Conservation (phyloP, 1,140 invertebrate genomes). For the Cotesia vestalis region DNA sequence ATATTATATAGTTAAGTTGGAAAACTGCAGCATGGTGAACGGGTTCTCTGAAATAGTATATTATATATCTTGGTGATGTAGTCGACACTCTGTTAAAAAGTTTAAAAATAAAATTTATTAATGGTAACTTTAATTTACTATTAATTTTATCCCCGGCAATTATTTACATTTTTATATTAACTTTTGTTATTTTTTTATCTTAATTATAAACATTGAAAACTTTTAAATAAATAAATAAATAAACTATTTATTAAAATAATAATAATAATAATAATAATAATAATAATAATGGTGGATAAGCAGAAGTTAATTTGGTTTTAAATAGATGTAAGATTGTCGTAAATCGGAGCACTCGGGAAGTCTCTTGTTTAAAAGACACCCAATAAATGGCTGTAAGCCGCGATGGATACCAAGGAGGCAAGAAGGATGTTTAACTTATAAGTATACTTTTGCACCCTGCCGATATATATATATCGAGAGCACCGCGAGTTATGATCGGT, state of each 20-base stretch:
- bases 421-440: too few relatives aligned
- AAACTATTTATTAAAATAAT: too few relatives aligned
- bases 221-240: too few relatives aligned
- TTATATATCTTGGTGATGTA: background rate
- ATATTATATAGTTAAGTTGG: conserved; percentile 22
- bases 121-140: too few relatives aligned
- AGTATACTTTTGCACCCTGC: conserved; percentile 20
- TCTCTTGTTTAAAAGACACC: conserved; percentile 8
- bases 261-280: too few relatives aligned
- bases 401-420: too few relatives aligned
- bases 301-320: conserved; percentile 7
- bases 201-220: too few relatives aligned
- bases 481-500: conserved; percentile 51
- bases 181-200: too few relatives aligned
- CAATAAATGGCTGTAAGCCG: background rate
- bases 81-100: too few relatives aligned
- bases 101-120: too few relatives aligned
- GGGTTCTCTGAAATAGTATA: conserved; percentile 16
- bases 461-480: conserved; percentile 39
- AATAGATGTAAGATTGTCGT: conserved; percentile 14
- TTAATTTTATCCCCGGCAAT: too few relatives aligned
- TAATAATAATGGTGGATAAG: background rate
- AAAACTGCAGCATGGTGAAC: background rate
- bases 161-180: too few relatives aligned
- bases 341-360: background rate